Percentiles rank a stretch among this genome's conserved stretches.
These are phyloP conservation scores for Podabrus alpinus DNA, from an alignment of 2,888 invertebrate species.

Conservation along the genomic window DNA sequence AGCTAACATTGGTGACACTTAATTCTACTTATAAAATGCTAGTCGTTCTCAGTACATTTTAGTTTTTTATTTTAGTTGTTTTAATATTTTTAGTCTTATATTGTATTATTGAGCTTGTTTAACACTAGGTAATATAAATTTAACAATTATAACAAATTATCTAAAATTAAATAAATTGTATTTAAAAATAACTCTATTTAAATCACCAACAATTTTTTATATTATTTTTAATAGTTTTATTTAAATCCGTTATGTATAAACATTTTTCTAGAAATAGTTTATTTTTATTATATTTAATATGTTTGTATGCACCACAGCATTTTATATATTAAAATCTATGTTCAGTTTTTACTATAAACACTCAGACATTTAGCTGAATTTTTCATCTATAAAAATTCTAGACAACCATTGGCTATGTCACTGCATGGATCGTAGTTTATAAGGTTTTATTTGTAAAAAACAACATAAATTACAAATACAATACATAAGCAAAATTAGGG, in stretches of 20 bases:
- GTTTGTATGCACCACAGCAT: constrained; percentile 29
- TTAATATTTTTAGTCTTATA: constrained; percentile 24
- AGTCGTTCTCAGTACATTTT: constrained; percentile 26
- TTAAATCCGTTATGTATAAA: constrained; percentile 21
- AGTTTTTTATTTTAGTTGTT: constrained; percentile 23
- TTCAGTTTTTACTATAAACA: constrained; percentile 23
- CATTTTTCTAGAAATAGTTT: constrained; percentile 30
- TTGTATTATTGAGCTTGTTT: constrained; percentile 29
- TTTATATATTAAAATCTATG: constrained; percentile 16
- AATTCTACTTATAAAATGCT: constrained; percentile 20
- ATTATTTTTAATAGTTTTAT: constrained; percentile 14
- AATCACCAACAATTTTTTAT: constrained; percentile 22
- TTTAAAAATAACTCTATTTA: constrained; percentile 30
- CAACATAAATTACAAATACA: constrained; percentile 6
- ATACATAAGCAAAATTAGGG: constrained; percentile 22
- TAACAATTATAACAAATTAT: constrained; percentile 21
- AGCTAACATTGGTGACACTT: constrained; percentile 29
- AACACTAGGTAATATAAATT: constrained; percentile 18
- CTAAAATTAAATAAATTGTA: constrained; percentile 26
- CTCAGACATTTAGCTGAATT: constrained; percentile 27
- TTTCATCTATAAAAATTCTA: constrained; percentile 18
- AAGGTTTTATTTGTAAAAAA: constrained; percentile 12
- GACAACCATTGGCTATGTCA: constrained; percentile 20
- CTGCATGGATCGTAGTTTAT: constrained; percentile 11
- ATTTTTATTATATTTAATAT: constrained; percentile 17